A percentile compares a stretch with the other conserved stretches of the same genome.
These are phyloP conservation scores for Bubo scandiacus DNA, from an alignment of 2,113 vertebrate species.

Conservation along the genomic window DNA sequence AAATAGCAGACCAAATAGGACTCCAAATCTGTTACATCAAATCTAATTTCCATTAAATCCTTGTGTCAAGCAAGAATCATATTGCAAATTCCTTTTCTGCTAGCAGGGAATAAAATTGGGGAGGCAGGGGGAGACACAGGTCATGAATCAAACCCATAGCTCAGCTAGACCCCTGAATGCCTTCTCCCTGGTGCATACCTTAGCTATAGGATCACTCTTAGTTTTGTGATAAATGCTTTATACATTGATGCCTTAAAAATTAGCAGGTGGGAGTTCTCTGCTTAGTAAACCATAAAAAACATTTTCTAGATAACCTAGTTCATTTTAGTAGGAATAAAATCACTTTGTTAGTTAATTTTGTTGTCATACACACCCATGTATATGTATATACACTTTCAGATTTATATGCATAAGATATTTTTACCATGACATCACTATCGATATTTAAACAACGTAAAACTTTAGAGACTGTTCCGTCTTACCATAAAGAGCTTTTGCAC, in stretches of 20 bases:
- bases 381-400: background rate
- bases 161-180: background rate
- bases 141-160: background rate
- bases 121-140: background rate
- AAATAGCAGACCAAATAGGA: background rate
- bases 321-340: background rate
- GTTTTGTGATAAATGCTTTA: background rate
- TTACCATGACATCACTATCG: background rate
- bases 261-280: background rate
- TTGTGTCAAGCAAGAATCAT: background rate
- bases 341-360: background rate
- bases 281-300: background rate
- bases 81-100: background rate
- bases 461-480: background rate
- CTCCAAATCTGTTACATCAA: background rate
- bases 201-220: background rate
- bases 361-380: background rate
- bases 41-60: background rate
- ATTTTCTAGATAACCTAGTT: background rate
- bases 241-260: background rate
- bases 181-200: background rate
- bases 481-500: conserved; percentile 82
- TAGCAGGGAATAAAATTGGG: background rate
- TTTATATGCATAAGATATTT: background rate
- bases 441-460: background rate